Base-by-base conservation (phyloP, 2,113 vertebrate species). In the Calyptommatus sinebrachiatus region DNA sequence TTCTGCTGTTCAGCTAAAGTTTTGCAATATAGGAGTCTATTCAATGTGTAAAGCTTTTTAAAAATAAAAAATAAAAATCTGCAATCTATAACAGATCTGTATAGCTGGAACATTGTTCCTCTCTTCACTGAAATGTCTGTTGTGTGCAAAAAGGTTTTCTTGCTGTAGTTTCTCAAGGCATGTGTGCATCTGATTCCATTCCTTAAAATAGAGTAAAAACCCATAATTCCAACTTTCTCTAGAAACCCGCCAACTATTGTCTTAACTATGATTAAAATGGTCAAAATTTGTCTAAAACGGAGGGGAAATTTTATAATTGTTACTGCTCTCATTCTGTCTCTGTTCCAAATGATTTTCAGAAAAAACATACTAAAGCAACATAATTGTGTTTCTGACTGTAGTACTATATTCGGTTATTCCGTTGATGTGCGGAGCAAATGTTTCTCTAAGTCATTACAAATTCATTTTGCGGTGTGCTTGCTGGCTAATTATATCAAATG, bases 401-500 rank as follows among this genome's bases (percentile, higher is more conserved):
- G 26, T 50, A 31, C 31, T 11, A 28, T 57, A 2, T 68, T 20
- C 77, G 21, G 5, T 41, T 78, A 77, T 77, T 3, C 45, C 65
- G 11, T 57, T 50, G 3, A 50, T 50, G 3, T 50, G 12, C 12
- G 8, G 1, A 50, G 24, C 22, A 48, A 26, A 65, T 16, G 11
- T 12, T 70, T 0, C 50, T 76, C 57, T 50, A 69, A 83, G 22
- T 48, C 89, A 80, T 87, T 63, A 85, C 66, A 74, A 72, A 78
- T 67, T 73, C 1, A 16, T 79, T 80, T 86, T 85, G 77, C 41
- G 77, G 82, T 85, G 46, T 53, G 5, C 46, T 73, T 29, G 48
- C 48, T 66, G 62, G 24, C 46, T 18, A 48, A 26, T 76, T 66
- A 50, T 48, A 66, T 20, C 9, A 28, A 6, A 8, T 76, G 46